Conservation (phyloP, 1,140 invertebrate species). For the fruit fly (Drosophila melanogaster) region DNA sequence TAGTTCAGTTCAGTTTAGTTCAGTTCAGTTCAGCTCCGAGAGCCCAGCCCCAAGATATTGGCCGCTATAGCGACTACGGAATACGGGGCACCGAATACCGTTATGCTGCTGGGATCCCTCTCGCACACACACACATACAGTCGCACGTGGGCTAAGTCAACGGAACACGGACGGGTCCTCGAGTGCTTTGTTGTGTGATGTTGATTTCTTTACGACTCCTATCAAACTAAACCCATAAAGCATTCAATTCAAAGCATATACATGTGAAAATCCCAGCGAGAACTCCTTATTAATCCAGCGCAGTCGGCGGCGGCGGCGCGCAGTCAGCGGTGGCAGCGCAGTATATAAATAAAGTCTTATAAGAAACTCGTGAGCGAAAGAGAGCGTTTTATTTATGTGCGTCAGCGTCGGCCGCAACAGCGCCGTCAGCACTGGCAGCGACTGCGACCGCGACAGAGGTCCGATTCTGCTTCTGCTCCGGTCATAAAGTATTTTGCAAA, state of each 20-base stretch:
- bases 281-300: slow-evolving; percentile 83
- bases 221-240: slow-evolving; percentile 85
- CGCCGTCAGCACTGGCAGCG: background rate
- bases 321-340: slow-evolving; percentile 24
- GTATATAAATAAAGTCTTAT: slow-evolving; percentile 51
- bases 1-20: slow-evolving; percentile 2
- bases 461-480: slow-evolving; percentile 40
- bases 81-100: slow-evolving; percentile 12
- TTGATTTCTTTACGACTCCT: slow-evolving; percentile 85
- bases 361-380: slow-evolving; percentile 40
- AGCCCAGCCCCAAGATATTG: slow-evolving; percentile 22
- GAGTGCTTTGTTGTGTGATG: slow-evolving; percentile 83
- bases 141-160: slow-evolving; percentile 32
- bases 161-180: slow-evolving; percentile 36
- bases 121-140: slow-evolving; percentile 30
- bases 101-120: slow-evolving; percentile 30
- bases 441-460: slow-evolving; percentile 13
- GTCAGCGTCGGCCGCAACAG: slow-evolving; percentile 16
- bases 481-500: slow-evolving; percentile 80
- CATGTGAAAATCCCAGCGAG: slow-evolving; percentile 85
- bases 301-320: slow-evolving; percentile 34
- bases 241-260: slow-evolving; percentile 85
- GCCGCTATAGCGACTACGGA: slow-evolving; percentile 2
- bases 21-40: background rate
- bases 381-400: slow-evolving; percentile 52